A percentile compares a stretch with the other conserved stretches of the same genome.
Evolutionary conservation across 2,888 invertebrate species (phyloP).

Genomic region (Macrophya annulata): DNA sequence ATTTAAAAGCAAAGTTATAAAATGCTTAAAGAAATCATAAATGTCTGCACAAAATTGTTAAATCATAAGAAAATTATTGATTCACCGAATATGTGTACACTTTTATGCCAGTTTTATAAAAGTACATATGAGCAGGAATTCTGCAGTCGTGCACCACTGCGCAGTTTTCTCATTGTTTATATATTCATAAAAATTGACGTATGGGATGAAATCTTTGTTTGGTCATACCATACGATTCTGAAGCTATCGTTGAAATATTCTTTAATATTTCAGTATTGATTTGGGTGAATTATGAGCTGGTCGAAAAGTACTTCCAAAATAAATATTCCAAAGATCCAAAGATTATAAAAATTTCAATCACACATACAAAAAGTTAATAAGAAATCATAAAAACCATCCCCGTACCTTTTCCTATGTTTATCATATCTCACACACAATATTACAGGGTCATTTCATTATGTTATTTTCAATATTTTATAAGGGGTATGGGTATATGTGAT

Average conservation of each 20-base stretch:
- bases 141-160: neutral
- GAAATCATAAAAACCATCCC: constrained; percentile 30
- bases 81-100: constrained; percentile 4
- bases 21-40: constrained; percentile 27
- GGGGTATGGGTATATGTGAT: neutral
- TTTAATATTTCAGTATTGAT: constrained; percentile 1
- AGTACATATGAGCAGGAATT: neutral
- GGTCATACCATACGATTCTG: neutral
- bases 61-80: neutral
- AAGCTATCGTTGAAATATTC: constrained; percentile 16
- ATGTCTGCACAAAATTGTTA: neutral
- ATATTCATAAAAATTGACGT: neutral
- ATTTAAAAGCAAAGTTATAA: neutral
- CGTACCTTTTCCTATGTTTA: neutral
- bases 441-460: neutral
- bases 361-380: constrained; percentile 20
- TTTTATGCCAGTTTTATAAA: neutral
- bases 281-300: neutral
- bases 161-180: neutral
- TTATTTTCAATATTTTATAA: neutral
- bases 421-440: constrained; percentile 8
- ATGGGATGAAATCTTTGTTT: neutral
- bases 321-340: neutral
- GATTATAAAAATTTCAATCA: neutral
- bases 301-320: neutral